Evolutionary conservation across 2,797 vertebrate species (phyloP), one percentile per base, ranked within the genome.

Genomic region (Fistularia tabacaria): DNA sequence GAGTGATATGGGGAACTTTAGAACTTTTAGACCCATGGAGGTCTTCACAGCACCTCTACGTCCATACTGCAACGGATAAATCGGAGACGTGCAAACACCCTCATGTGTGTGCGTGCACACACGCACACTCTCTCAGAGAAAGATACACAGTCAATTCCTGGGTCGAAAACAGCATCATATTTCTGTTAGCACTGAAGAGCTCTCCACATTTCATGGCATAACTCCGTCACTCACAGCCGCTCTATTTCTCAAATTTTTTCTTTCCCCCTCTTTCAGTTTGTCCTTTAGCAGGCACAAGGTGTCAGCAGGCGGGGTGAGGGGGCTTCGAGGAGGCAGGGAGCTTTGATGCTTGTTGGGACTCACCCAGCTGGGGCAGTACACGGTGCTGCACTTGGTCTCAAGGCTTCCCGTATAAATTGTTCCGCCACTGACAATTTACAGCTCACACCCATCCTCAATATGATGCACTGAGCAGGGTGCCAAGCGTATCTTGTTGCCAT

Each of bases 401-500:
- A 85, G 85, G 84, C 75, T 83, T 25, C 25, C 77, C 61, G 81
- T 86, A 76, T 89, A 88, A 85, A 90, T 91, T 83, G 77, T 42
- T 79, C 68, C 64, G 73, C 61, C 74, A 69, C 73, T 81, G 86
- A 87, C 86, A 87, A 89, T 88, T 89, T 90, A 90, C 87, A 85
- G 79, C 86, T 83, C 54, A 56, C 54, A 36, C 73, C 79, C 73
- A 66, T 83, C 81, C 66, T 69, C 67, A 58, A 77, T 72, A 62
- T 85, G 85, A 89, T 64, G 77, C 80, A 58, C 64, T 56, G 74
- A 83, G 79, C 69, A 69, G 71, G 64, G 64, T 57, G 50, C 66
- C 69, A 49, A 86, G 77, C 77, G 54, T 80, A 81, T 81, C 80
- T 78, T 79, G 77, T 78, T 80, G 71, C 78, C 82, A 69, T 80